A percentile compares a stretch with the other conserved stretches of the same genome.
phyloP scores from a whole-genome alignment of 2,797 vertebrate species.

The Enteromius trimaculatus region DNA sequence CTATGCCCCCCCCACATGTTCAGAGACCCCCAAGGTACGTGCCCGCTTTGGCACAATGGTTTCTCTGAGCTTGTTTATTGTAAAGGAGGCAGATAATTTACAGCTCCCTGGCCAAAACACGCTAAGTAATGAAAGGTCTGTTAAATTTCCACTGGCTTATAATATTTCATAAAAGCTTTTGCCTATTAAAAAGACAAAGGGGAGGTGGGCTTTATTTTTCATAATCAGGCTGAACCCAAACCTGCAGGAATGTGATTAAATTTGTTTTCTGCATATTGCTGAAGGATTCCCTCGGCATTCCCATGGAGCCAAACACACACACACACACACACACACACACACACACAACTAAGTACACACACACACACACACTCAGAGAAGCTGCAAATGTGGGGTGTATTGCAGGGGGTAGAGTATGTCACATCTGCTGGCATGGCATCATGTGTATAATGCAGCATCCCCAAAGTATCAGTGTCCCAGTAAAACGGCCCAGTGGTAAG shows the following conservation, averaged over 20 bases:
- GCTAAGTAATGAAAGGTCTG: conserved; percentile 41
- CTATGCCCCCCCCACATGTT: conserved; percentile 7
- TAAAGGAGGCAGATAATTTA: conserved; percentile 47
- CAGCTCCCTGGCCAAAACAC: conserved; percentile 28
- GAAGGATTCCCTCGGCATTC: conserved; percentile 59
- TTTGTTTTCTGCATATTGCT: conserved; percentile 69
- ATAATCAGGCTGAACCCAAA: conserved; percentile 62
- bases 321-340: conserved; percentile 53
- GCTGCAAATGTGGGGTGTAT: background rate
- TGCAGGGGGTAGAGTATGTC: conserved; percentile 19
- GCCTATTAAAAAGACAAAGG: conserved; percentile 65
- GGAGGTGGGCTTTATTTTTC: conserved; percentile 65
- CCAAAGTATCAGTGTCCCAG: conserved; percentile 60
- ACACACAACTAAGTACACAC: conserved; percentile 49
- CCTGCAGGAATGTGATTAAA: conserved; percentile 70
- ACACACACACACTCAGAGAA: conserved; percentile 57
- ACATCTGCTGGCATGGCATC: conserved; percentile 38
- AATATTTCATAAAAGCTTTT: conserved; percentile 71
- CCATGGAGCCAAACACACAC: conserved; percentile 14
- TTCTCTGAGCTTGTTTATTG: conserved; percentile 33
- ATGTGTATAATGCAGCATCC: conserved; percentile 60
- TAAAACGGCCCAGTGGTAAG: conserved; percentile 64
- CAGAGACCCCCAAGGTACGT: background rate
- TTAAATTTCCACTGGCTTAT: conserved; percentile 65
- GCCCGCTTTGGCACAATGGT: background rate